Evolutionary conservation across 2,113 vertebrate species (phyloP).

Genomic region (Ciconia stormi): DNA sequence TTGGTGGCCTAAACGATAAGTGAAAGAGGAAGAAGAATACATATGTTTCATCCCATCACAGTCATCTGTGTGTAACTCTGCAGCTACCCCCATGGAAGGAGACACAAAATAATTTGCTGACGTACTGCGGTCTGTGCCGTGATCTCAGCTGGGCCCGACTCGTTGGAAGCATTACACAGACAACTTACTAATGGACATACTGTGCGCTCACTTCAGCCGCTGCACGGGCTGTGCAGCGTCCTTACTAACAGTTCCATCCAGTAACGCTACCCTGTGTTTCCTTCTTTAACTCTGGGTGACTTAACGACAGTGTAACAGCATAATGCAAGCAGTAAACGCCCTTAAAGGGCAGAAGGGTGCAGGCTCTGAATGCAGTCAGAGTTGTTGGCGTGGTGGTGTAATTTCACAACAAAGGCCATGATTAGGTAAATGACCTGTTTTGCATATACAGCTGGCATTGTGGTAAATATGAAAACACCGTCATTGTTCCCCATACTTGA

Average conservation of each 20-base stretch:
- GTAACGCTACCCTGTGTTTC: not conserved
- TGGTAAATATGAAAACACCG: not conserved
- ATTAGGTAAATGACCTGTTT: not conserved
- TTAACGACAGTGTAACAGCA: accelerated
- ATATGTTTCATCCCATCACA: not conserved
- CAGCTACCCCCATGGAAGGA: accelerated
- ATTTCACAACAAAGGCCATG: not conserved
- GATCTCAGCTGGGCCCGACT: not conserved
- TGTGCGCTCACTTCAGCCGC: accelerated
- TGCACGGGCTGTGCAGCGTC: accelerated
- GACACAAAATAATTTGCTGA: not conserved
- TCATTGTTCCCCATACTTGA: not conserved
- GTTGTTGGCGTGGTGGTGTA: accelerated
- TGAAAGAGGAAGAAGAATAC: accelerated
- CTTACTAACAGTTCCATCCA: not conserved
- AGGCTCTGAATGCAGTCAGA: not conserved
- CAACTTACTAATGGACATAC: too few relatives aligned
- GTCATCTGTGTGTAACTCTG: not conserved
- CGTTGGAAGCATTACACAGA: accelerated
- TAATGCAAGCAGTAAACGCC: not conserved
- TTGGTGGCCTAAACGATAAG: not conserved
- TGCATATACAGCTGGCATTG: not conserved
- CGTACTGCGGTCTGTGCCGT: not conserved
- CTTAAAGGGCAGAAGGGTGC: not conserved
- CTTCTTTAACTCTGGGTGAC: not conserved